Conservation (phyloP, 2,797 vertebrate genomes). For the Geotrypetes seraphini region DNA sequence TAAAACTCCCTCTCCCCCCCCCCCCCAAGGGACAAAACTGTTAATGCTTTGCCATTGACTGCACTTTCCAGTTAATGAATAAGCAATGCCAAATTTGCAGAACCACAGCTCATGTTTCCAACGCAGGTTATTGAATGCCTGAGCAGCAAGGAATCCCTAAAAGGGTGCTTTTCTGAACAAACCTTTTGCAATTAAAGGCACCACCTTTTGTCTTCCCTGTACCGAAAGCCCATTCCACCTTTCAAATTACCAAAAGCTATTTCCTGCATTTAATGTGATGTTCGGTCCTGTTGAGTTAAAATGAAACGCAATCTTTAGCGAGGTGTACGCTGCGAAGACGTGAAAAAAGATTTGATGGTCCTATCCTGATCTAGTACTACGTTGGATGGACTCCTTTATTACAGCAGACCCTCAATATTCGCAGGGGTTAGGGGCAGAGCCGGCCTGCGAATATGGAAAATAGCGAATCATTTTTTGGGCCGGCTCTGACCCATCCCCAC, state of each 20-base stretch:
- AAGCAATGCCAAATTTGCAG: neutral
- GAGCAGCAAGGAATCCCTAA: slow-evolving; percentile 5
- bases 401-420: no score
- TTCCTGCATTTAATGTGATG: slow-evolving; percentile 6
- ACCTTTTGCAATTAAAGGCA: neutral
- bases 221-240: neutral
- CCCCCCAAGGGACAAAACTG: neutral
- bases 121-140: no score
- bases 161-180: slow-evolving; percentile 16
- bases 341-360: no score
- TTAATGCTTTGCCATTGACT: slow-evolving; percentile 11
- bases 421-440: no score
- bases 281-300: neutral
- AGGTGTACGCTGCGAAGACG: neutral
- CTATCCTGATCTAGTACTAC: no score
- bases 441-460: no score
- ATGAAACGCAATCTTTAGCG: slow-evolving; percentile 2
- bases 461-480: no score
- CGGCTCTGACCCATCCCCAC: no score
- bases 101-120: slow-evolving; percentile 20
- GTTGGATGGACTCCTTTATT: no score
- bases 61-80: neutral
- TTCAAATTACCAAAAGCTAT: neutral
- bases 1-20: no score
- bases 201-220: neutral